Evolutionary conservation across 2,888 invertebrate genomes (phyloP), one percentile per base, ranked within the genome.

Genomic region (Rhaphigaster nebulosa): DNA sequence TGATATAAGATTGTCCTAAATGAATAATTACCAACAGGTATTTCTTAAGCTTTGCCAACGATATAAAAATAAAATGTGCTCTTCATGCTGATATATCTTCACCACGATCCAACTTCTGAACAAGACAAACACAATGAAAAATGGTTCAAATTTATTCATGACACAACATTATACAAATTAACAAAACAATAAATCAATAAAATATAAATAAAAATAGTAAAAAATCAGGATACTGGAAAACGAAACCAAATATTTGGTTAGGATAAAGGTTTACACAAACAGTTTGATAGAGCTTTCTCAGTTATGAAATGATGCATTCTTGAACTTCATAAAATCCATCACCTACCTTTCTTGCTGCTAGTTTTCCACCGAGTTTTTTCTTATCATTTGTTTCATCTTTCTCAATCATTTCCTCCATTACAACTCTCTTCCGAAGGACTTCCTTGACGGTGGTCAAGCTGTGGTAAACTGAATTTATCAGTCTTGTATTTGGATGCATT

Each of bases 381-480:
- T 56, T 90, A 34, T 90, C 90, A 54, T 52, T 50, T 3, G 80
- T 54, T 34, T 90, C 90, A n/a, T 90, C 90, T 23, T 90, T 90
- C 29, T 90, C 84, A 18, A 76, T 41, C 34, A 90, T 56, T 41
- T 90, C 90, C 76, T 90, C 80, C 90, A 90, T 90, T 6, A 90
- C 12, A 18, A 84, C 34, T n/a, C 84, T 20, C 20, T 90, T 90
- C 5, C 90, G 90, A 80, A 96, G 94, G 95, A 96, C 96, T 52
- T 96, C 96, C 88, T 96, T 94, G 88, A 97, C 94, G 91, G 97
- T 96, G 92, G 95, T 94, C 91, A 97, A 93, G 91, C 95, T 96
- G 93, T 96, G 96, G 94, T 96, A 97, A 93, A 97, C 97, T 26
- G 97, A 97, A 93, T 96, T 95, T n/a, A 96, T 96, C 92, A 98